Conservation (phyloP, 2,888 invertebrate genomes). For the Coleophora deauratella region DNA sequence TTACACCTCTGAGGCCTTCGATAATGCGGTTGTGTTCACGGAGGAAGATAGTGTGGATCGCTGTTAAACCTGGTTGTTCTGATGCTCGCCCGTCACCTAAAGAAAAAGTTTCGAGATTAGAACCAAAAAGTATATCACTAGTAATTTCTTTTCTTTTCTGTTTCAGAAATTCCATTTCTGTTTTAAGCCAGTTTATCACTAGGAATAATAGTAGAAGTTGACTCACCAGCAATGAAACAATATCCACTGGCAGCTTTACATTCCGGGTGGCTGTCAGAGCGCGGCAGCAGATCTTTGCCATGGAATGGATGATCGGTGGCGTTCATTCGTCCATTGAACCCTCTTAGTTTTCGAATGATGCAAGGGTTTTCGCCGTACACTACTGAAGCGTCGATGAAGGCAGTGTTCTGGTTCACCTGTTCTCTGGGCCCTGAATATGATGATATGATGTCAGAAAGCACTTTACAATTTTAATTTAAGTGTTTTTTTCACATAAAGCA, state of each 20-base stretch:
- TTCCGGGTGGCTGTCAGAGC: constrained; percentile 86
- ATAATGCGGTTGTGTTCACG: constrained; percentile 93
- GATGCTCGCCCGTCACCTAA: constrained; percentile 90
- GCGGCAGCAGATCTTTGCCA: constrained; percentile 86
- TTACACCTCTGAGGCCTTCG: constrained; percentile 83
- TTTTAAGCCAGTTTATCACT: background rate
- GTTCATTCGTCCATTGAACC: constrained; percentile 87
- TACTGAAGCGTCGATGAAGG: constrained; percentile 89
- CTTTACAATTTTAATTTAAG: background rate
- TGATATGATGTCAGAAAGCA: background rate
- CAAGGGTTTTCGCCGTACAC: constrained; percentile 94
- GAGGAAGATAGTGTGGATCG: constrained; percentile 90
- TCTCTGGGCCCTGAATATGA: constrained; percentile 82
- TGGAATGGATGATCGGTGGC: constrained; percentile 82
- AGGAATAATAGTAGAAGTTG: background rate
- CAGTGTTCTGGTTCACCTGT: constrained; percentile 95
- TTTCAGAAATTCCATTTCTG: background rate
- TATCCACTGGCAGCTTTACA: constrained; percentile 89
- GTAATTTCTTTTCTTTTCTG: background rate
- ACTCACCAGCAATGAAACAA: constrained; percentile 88
- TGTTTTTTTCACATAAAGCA: background rate
- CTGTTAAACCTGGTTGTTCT: constrained; percentile 92
- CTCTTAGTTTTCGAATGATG: constrained; percentile 82
- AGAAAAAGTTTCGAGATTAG: background rate
- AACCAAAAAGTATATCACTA: background rate